Conservation (phyloP, 2,113 vertebrate species). For the Marcusenius ussheri region DNA sequence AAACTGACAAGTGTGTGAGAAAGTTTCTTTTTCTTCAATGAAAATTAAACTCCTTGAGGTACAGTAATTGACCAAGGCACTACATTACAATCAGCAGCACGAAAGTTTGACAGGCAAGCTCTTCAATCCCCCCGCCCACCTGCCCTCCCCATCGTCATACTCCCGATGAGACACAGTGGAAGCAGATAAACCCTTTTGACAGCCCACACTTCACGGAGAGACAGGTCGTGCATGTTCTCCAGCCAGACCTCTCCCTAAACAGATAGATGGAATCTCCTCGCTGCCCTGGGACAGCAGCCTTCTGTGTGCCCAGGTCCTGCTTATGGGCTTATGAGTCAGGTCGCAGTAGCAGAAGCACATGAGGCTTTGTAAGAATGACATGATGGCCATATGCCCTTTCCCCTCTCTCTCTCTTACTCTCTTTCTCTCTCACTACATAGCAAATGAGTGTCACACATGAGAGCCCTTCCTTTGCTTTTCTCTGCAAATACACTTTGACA, state of each 20-base stretch:
- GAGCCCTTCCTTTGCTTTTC: constrained; percentile 26
- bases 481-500: constrained; percentile 49
- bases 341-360: neutral
- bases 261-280: neutral
- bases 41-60: neutral
- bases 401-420: constrained; percentile 8
- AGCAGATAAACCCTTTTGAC: neutral
- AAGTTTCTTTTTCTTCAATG: neutral
- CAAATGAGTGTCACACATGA: constrained; percentile 68
- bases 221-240: neutral
- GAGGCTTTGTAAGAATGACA: constrained; percentile 25
- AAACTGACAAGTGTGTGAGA: neutral
- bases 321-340: constrained; percentile 20
- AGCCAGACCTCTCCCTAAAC: neutral
- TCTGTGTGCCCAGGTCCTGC: neutral
- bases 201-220: neutral
- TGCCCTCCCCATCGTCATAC: neutral
- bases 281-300: neutral
- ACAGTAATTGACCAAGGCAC: neutral
- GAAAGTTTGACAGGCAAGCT: neutral
- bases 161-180: neutral
- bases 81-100: neutral
- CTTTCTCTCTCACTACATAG: constrained; percentile 41
- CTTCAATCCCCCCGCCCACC: neutral
- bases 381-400: constrained; percentile 23